Evolutionary conservation across 2,113 vertebrate species (phyloP).

Genomic region (Pelusios castaneus): DNA sequence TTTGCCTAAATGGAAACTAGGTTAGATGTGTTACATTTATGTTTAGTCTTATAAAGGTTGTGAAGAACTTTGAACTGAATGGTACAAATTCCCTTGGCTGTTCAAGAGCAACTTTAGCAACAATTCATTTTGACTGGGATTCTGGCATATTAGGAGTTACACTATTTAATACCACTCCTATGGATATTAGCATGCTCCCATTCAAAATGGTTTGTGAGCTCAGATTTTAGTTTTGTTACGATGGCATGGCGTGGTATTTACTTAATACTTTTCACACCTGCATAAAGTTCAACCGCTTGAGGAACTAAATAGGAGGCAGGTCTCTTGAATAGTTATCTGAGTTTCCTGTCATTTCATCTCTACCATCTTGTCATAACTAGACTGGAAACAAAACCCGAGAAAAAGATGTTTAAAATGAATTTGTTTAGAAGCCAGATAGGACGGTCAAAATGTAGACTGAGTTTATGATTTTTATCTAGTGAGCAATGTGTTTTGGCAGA

Average conservation of each 20-base stretch:
- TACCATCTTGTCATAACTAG: slow-evolving; percentile 5
- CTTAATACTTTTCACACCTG: background rate
- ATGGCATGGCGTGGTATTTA: background rate
- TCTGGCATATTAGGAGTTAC: slow-evolving; percentile 22
- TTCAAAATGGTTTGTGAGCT: too few relatives aligned
- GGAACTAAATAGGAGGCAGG: slow-evolving; percentile 33
- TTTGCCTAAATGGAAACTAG: slow-evolving; percentile 68
- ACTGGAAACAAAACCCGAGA: slow-evolving; percentile 15
- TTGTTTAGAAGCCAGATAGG: background rate
- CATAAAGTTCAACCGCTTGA: background rate
- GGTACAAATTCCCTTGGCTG: slow-evolving; percentile 47
- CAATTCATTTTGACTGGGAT: background rate
- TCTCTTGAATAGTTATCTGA: slow-evolving; percentile 1
- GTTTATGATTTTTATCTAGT: background rate
- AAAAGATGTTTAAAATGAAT: background rate
- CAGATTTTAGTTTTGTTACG: slow-evolving; percentile 4
- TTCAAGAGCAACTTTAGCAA: slow-evolving; percentile 51
- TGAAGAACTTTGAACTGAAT: slow-evolving; percentile 61
- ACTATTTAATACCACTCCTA: slow-evolving; percentile 32
- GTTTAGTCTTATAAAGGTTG: slow-evolving; percentile 60
- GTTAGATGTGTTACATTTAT: slow-evolving; percentile 58
- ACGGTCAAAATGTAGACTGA: background rate
- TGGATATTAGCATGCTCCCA: slow-evolving; percentile 16
- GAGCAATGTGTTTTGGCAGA: background rate
- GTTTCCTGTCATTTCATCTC: slow-evolving; percentile 7